A percentile compares a stretch with the other conserved stretches of the same genome.
Conservation (phyloP, 2,888 invertebrate species). For the Microplitis manilae region DNA sequence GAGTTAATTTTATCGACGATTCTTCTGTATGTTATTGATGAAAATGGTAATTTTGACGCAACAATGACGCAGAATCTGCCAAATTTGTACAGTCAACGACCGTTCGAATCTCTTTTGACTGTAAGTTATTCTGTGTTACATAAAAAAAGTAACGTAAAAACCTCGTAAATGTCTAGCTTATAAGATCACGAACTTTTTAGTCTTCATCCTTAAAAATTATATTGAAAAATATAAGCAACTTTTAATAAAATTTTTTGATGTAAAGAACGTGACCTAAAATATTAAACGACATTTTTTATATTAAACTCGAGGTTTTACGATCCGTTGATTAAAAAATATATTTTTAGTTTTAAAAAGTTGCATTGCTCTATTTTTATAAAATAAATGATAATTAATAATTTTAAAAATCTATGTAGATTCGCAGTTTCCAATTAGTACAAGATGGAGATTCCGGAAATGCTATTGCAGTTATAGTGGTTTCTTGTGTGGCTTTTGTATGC, state of each 20-base stretch:
- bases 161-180: not conserved
- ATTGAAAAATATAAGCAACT: not conserved
- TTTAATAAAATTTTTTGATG: not conserved
- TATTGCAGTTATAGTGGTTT: slow-evolving; percentile 86
- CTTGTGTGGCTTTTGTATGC: slow-evolving; percentile 85
- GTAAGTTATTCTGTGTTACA: slow-evolving; percentile 55
- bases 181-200: not conserved
- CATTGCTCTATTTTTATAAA: not conserved
- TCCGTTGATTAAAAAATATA: too few relatives aligned
- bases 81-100: slow-evolving; percentile 57
- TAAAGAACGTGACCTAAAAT: too few relatives aligned
- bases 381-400: not conserved
- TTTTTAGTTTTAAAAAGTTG: too few relatives aligned
- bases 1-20: slow-evolving; percentile 57
- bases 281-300: too few relatives aligned
- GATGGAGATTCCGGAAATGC: slow-evolving; percentile 72
- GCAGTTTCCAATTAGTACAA: slow-evolving; percentile 62
- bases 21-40: slow-evolving; percentile 63
- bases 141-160: not conserved
- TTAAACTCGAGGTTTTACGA: too few relatives aligned
- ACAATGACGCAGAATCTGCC: slow-evolving; percentile 63
- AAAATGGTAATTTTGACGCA: slow-evolving; percentile 61
- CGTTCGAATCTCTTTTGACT: slow-evolving; percentile 57
- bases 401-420: slow-evolving; percentile 59
- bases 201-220: not conserved